phyloP scores from a whole-genome alignment of 2,888 invertebrate species.

The Allacma fusca region DNA sequence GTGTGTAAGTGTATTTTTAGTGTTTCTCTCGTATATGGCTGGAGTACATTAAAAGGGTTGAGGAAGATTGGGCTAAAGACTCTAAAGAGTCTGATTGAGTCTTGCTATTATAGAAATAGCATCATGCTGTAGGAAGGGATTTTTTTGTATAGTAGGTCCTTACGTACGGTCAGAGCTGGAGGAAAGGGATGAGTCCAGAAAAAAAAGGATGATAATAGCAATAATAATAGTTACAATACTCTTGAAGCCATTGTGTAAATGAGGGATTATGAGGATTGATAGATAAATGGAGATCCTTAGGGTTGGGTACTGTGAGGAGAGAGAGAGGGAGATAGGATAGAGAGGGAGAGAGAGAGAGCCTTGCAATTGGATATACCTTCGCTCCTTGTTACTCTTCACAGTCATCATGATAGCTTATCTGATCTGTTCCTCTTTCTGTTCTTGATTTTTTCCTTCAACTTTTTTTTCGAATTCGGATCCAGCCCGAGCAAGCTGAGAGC shows the following conservation, averaged over 20 bases:
- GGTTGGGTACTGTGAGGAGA: slow-evolving; percentile 25
- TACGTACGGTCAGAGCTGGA: not conserved
- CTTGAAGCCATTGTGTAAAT: slow-evolving; percentile 41
- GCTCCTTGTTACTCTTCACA: slow-evolving; percentile 33
- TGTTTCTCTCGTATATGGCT: no score
- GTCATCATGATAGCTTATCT: slow-evolving; percentile 38
- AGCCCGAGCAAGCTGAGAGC: no score
- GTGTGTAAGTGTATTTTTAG: not conserved
- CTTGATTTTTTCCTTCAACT: not conserved
- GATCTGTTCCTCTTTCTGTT: slow-evolving; percentile 24
- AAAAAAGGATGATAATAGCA: slow-evolving; percentile 26
- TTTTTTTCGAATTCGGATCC: not conserved
- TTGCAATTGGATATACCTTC: not conserved
- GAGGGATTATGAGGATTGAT: slow-evolving; percentile 40
- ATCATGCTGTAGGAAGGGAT: no score
- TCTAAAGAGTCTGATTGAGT: no score
- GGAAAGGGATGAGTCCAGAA: not conserved
- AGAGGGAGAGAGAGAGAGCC: no score
- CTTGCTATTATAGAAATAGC: no score
- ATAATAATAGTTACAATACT: slow-evolving; percentile 34
- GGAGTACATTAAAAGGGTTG: not conserved
- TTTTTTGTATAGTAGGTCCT: no score
- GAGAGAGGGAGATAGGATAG: no score
- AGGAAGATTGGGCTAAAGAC: not conserved
- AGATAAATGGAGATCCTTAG: slow-evolving; percentile 17